These are phyloP conservation scores for Apantesis nais DNA, from an alignment of 2,888 invertebrate species.

Conservation along the genomic window DNA sequence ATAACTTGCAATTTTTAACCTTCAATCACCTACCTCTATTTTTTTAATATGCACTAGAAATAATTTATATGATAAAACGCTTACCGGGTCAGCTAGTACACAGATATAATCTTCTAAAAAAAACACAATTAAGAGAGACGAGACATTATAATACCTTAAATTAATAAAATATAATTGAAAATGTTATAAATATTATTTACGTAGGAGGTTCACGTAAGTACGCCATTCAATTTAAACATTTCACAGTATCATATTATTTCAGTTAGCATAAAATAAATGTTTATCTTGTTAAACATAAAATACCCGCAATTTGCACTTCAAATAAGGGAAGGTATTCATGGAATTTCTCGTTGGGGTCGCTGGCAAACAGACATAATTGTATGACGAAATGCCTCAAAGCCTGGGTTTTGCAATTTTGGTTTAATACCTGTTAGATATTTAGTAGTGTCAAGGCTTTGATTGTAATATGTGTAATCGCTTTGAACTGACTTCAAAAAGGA, in stretches of 20 bases:
- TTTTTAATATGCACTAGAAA: too few species aligned
- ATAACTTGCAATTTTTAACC: too few species aligned
- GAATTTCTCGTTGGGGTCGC: conserved; percentile 30
- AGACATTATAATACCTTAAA: background rate
- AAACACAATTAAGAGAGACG: background rate
- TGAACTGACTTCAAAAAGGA: too few species aligned
- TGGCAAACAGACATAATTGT: conserved; percentile 23
- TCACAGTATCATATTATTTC: conserved; percentile 6
- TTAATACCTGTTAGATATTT: conserved; percentile 4
- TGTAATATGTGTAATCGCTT: too few species aligned
- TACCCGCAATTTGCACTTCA: conserved; percentile 36
- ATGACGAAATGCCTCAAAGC: conserved; percentile 7
- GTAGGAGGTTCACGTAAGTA: background rate
- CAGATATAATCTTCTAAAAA: background rate
- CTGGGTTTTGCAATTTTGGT: conserved; percentile 4
- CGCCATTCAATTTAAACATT: conserved; percentile 4
- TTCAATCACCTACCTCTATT: too few species aligned
- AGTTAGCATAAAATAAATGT: conserved; percentile 20
- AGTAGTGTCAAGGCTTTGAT: conserved; percentile 4
- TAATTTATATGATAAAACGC: too few species aligned
- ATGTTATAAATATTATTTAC: background rate
- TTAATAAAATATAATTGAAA: background rate
- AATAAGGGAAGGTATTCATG: conserved; percentile 31
- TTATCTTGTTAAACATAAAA: conserved; percentile 28
- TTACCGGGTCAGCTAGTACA: too few species aligned